Conservation (phyloP, 1,140 invertebrate species). For the Pogonognathellus flavescens region DNA sequence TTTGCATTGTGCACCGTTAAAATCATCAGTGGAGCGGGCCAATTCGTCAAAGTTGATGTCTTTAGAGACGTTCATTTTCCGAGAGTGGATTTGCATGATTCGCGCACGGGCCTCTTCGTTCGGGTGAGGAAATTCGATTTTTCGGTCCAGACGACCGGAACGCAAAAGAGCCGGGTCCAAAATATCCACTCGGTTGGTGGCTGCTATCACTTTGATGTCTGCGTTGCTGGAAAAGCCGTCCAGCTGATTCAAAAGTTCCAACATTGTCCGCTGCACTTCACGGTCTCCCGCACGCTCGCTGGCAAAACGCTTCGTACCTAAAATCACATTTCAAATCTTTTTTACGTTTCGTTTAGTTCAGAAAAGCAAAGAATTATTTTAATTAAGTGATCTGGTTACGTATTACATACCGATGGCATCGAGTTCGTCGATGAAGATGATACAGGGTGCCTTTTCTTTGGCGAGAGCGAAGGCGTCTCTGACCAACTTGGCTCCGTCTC, state of each 20-base stretch:
- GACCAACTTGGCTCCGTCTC: constrained; percentile 98
- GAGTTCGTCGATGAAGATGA: constrained; percentile 99
- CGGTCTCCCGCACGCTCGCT: constrained; percentile 99
- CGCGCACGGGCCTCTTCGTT: constrained; percentile 98
- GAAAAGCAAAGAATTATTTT: too few relatives aligned
- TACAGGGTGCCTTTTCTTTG: constrained; percentile 98
- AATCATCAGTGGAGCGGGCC: constrained; percentile 98
- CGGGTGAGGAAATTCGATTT: constrained; percentile 99
- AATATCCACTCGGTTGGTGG: constrained; percentile 99
- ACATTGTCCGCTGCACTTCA: constrained; percentile 99
- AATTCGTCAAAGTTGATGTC: constrained; percentile 99
- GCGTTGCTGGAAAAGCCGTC: constrained; percentile 98
- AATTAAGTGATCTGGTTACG: too few relatives aligned
- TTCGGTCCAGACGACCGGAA: constrained; percentile 97
- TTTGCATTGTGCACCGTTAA: constrained; percentile 99
- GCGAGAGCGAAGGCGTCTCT: constrained; percentile 98
- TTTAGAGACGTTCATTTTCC: constrained; percentile 99
- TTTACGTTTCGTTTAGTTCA: too few relatives aligned
- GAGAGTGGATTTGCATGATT: constrained; percentile 99
- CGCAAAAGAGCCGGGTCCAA: constrained; percentile 96
- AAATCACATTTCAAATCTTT: constrained; percentile 6
- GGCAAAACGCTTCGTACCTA: constrained; percentile 96
- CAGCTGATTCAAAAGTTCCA: constrained; percentile 97
- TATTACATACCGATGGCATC: constrained; percentile 88
- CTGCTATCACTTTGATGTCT: constrained; percentile 99